Percentiles rank a stretch among this genome's conserved stretches.
These are phyloP conservation scores for Theretra japonica DNA, from an alignment of 2,888 invertebrate species.

Conservation along the genomic window DNA sequence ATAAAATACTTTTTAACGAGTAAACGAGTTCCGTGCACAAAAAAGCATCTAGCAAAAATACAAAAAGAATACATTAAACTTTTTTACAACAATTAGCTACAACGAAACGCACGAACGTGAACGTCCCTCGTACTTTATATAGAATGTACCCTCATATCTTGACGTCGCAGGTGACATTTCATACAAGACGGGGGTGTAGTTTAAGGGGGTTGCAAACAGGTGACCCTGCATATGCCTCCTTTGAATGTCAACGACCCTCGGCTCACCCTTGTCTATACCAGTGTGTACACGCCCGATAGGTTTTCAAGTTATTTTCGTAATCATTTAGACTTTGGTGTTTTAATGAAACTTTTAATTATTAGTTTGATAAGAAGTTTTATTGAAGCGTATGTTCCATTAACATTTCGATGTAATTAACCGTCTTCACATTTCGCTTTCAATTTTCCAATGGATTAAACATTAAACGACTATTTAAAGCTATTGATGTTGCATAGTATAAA, in stretches of 20 bases:
- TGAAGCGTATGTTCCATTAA: background rate
- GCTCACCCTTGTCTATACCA: slow-evolving; percentile 23
- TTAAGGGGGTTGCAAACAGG: slow-evolving; percentile 69
- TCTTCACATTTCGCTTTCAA: no score
- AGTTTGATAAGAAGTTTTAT: background rate
- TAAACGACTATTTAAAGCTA: no score
- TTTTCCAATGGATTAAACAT: no score
- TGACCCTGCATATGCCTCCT: slow-evolving; percentile 79
- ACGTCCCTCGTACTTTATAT: slow-evolving; percentile 41
- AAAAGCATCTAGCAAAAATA: background rate
- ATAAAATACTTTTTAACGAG: background rate
- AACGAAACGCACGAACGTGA: slow-evolving; percentile 31
- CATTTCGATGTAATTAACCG: background rate
- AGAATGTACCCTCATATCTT: slow-evolving; percentile 59
- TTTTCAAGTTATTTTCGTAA: background rate
- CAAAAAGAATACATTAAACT: background rate
- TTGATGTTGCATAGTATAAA: no score
- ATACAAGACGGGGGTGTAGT: slow-evolving; percentile 68
- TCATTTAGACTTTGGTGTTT: background rate
- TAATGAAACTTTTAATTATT: background rate
- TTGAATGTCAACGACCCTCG: slow-evolving; percentile 77
- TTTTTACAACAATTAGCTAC: background rate
- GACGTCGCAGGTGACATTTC: slow-evolving; percentile 78
- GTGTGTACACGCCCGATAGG: slow-evolving; percentile 13
- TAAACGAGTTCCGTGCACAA: background rate